Percentiles rank a stretch among this genome's conserved stretches.
Conservation (phyloP, 1,140 invertebrate species). For the Arctopsyche grandis region DNA sequence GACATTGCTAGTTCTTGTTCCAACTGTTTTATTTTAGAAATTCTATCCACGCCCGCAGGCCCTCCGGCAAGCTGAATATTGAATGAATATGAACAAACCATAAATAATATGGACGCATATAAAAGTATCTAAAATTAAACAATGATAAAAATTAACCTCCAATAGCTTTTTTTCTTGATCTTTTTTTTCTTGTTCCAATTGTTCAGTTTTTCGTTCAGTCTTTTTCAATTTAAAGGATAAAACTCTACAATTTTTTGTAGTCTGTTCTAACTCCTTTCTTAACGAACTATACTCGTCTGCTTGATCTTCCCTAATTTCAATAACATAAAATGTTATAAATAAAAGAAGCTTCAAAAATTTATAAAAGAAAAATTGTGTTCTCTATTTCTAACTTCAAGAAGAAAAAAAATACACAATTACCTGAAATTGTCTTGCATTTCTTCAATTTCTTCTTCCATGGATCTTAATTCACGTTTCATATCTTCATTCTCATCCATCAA, state of each 20-base stretch:
- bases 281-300: conserved; percentile 96
- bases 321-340: conserved; percentile 10
- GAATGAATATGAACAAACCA: not conserved
- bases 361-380: not conserved
- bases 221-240: conserved; percentile 98
- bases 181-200: conserved; percentile 86
- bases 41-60: conserved; percentile 67
- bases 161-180: conserved; percentile 74
- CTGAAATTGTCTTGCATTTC: conserved; percentile 98
- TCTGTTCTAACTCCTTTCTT: conserved; percentile 92
- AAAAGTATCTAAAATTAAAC: too few relatives aligned
- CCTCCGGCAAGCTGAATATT: conserved; percentile 67
- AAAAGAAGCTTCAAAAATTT: not conserved
- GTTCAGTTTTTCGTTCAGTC: conserved; percentile 89
- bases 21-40: conserved; percentile 76
- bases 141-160: conserved; percentile 14
- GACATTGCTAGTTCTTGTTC: conserved; percentile 87
- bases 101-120: not conserved
- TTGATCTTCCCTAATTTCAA: conserved; percentile 85
- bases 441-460: conserved; percentile 96
- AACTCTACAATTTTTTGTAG: conserved; percentile 98
- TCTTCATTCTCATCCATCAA: conserved; percentile 97
- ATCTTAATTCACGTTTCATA: conserved; percentile 91
- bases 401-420: conserved; percentile 57
- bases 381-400: not conserved